Base-by-base conservation (phyloP, 2,888 invertebrate species). In the Exocentrus adspersus region DNA sequence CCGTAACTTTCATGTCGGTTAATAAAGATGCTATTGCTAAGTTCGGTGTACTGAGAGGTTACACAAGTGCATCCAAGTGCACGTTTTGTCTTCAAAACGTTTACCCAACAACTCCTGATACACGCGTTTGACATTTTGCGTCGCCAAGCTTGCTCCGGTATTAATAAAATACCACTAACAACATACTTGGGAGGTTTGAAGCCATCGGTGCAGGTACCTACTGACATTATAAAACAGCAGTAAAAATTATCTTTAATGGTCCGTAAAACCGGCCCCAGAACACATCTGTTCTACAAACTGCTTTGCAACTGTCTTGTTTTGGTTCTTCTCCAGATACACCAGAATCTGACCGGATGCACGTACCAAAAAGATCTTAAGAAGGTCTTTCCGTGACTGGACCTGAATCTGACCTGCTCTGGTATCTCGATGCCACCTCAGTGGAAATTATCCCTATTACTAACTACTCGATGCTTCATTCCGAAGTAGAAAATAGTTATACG, bases 401-500 rank as follows among this genome's bases (percentile, higher is more conserved):
- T n/a, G n/a, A n/a, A n/a, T n/a, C n/a, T n/a, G n/a, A n/a, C n/a
- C n/a, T n/a, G n/a, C n/a, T n/a, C n/a, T n/a, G n/a, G n/a, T n/a
- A 24, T 24, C 7, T 24, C 24, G 24, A 17, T 45, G 16, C 10
- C n/a, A 17, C 45, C n/a, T 2, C 45, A 45, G 19, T n/a, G 19
- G 20, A 45, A 45, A 45, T 45, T 17, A 9, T 17, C 12, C 1
- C n/a, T 12, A 3, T 12, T 37, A 37, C n/a, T 37, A 37, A 37
- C 41, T 14, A 37, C 14, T 46, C 28, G 37, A 41, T 46, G 41
- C 48, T 17, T 54, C 42, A 61, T 48, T 46, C 30, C 46, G 41
- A 41, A 42, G 48, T 54, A 28, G 45, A 54, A n/a, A n/a, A 54
- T 61, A 41, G 42, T 37, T 60, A 46, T 50, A n/a, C n/a, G 65